These are phyloP conservation scores for Phrynocephalus vlangalii DNA, from an alignment of 2,797 vertebrate species.

Conservation along the genomic window DNA sequence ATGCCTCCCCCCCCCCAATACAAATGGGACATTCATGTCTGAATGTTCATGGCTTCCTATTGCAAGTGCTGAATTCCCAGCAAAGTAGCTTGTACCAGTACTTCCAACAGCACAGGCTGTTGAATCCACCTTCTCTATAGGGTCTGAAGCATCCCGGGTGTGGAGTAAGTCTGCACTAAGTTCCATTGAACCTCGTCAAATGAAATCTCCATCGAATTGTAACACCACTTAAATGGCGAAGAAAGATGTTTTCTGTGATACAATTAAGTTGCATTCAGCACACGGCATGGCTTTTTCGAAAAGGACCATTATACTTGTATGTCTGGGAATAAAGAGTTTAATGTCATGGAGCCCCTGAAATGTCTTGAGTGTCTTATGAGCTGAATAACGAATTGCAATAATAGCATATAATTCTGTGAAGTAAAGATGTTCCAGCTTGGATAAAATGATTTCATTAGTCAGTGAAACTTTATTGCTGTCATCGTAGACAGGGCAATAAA, in stretches of 20 bases:
- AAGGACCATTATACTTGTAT: background rate
- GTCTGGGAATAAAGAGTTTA: background rate
- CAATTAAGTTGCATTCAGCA: background rate
- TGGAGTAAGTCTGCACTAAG: background rate
- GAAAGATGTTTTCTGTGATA: background rate
- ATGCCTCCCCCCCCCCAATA: too few species aligned
- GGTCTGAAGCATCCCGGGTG: too few species aligned
- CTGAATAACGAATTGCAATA: constrained; percentile 6
- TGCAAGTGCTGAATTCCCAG: too few species aligned
- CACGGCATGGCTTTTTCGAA: background rate
- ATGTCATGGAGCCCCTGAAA: constrained; percentile 9
- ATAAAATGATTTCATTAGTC: constrained; percentile 47
- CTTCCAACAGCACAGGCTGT: too few species aligned
- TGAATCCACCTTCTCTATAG: too few species aligned
- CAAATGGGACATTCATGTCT: too few species aligned
- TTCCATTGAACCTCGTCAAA: background rate
- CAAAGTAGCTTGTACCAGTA: too few species aligned
- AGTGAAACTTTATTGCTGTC: constrained; percentile 48
- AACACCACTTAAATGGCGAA: background rate
- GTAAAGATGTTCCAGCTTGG: constrained; percentile 28
- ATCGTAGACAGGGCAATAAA: constrained; percentile 30
- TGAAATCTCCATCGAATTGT: background rate
- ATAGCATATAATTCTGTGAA: constrained; percentile 38
- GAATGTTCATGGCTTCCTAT: too few species aligned
- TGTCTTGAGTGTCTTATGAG: constrained; percentile 9